Evolutionary conservation across 23 tunicate species (phyloP).

Genomic region (Trididemnum clinides): DNA sequence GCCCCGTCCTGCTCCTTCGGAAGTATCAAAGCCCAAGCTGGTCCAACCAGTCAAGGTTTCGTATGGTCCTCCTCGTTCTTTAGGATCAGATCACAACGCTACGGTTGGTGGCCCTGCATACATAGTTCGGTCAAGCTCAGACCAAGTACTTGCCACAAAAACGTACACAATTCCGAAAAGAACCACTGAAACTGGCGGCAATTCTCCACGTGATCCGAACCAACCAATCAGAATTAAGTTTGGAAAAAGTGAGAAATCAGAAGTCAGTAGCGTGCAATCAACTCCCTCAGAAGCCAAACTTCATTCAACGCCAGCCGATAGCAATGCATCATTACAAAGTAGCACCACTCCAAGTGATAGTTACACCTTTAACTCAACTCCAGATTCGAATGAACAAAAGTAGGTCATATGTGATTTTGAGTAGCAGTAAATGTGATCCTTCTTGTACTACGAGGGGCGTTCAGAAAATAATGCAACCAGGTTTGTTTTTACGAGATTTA

Average conservation of each 20-base stretch:
- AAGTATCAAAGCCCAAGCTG: constrained; percentile 24
- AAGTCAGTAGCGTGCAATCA: not conserved
- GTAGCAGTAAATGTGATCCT: too few relatives aligned
- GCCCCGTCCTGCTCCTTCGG: constrained; percentile 92
- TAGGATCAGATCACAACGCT: not conserved
- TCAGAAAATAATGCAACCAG: too few relatives aligned
- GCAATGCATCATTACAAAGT: not conserved
- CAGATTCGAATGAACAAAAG: constrained; percentile 66
- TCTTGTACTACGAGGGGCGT: too few relatives aligned
- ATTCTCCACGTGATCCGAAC: constrained; percentile 62
- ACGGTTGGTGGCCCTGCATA: constrained; percentile 27
- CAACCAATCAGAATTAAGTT: constrained; percentile 67
- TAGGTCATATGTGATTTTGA: too few relatives aligned
- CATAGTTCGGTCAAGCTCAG: constrained; percentile 67
- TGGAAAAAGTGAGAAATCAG: constrained; percentile 8
- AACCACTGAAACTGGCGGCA: constrained; percentile 36
- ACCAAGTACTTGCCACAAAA: constrained; percentile 39
- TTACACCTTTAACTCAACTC: constrained; percentile 74
- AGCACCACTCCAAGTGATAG: constrained; percentile 68
- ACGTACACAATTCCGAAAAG: constrained; percentile 33
- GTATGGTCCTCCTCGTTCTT: constrained; percentile 69
- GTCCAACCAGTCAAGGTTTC: constrained; percentile 57
- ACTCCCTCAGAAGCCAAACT: constrained; percentile 23
- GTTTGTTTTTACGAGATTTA: too few relatives aligned
- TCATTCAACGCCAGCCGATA: constrained; percentile 48